Conservation (phyloP, 2,113 vertebrate species). For the Poeciliopsis prolifica region DNA sequence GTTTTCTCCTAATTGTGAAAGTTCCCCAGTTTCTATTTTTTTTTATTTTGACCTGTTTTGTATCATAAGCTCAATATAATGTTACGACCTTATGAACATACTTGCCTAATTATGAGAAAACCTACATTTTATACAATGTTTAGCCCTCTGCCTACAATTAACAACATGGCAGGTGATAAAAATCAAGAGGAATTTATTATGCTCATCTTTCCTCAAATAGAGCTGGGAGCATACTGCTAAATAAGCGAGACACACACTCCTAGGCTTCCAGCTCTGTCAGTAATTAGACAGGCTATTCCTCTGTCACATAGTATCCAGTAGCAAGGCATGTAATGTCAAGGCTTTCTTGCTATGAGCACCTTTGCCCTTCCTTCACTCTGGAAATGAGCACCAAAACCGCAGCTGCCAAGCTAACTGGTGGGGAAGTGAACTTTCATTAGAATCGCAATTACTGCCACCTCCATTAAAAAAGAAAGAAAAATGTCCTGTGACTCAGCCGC, state of each 20-base stretch:
- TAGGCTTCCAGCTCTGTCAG: slow-evolving; percentile 50
- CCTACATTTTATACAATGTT: slow-evolving; percentile 19
- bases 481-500: slow-evolving; percentile 36
- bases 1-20: too few species aligned
- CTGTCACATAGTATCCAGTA: slow-evolving; percentile 39
- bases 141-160: slow-evolving; percentile 27
- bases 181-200: slow-evolving; percentile 71
- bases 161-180: slow-evolving; percentile 53
- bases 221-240: slow-evolving; percentile 41
- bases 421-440: slow-evolving; percentile 61
- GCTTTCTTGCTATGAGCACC: slow-evolving; percentile 50
- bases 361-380: slow-evolving; percentile 40
- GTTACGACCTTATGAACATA: slow-evolving; percentile 11
- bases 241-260: slow-evolving; percentile 45
- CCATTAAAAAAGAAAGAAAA: slow-evolving; percentile 58
- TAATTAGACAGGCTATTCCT: slow-evolving; percentile 46
- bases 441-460: slow-evolving; percentile 62
- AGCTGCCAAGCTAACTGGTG: slow-evolving; percentile 50
- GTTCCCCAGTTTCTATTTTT: too few species aligned
- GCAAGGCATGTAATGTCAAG: slow-evolving; percentile 55
- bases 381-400: slow-evolving; percentile 57
- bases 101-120: slow-evolving; percentile 24
- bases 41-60: too few species aligned
- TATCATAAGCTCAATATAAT: background rate
- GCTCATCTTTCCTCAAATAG: slow-evolving; percentile 66